A percentile compares a stretch with the other conserved stretches of the same genome.
These are phyloP conservation scores for Scytalopus superciliaris DNA, from an alignment of 2,113 vertebrate genomes.

Conservation along the genomic window DNA sequence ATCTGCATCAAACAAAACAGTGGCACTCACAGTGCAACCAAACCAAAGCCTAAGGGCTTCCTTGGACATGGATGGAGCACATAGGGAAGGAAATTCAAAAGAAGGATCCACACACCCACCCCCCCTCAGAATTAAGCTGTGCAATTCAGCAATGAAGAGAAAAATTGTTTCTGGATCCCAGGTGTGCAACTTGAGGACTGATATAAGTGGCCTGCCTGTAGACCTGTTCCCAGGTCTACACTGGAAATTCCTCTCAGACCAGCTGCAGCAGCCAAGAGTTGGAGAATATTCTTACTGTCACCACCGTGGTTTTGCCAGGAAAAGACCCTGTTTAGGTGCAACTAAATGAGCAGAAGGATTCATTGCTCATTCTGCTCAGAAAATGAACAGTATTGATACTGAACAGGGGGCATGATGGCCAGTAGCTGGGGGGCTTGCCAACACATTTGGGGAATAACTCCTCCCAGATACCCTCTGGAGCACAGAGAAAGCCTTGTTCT, in stretches of 20 bases:
- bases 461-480: background rate
- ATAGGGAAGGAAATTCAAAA: background rate
- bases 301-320: background rate
- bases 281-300: background rate
- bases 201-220: background rate
- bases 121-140: background rate
- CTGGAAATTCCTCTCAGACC: background rate
- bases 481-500: background rate
- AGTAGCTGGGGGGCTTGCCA: background rate
- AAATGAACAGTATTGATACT: fast-evolving
- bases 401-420: fast-evolving
- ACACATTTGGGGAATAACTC: fast-evolving
- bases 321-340: background rate
- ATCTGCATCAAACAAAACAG: background rate
- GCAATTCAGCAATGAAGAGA: background rate
- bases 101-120: background rate
- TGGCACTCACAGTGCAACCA: background rate
- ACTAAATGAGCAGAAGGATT: background rate
- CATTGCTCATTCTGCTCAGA: background rate
- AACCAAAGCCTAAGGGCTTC: background rate
- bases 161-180: background rate
- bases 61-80: background rate
- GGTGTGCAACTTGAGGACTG: background rate
- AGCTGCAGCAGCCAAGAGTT: background rate
- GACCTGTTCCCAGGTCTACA: background rate